Evolutionary conservation across 2,888 invertebrate species (phyloP), one percentile per base, ranked within the genome.

Genomic region (Andrena fulva): DNA sequence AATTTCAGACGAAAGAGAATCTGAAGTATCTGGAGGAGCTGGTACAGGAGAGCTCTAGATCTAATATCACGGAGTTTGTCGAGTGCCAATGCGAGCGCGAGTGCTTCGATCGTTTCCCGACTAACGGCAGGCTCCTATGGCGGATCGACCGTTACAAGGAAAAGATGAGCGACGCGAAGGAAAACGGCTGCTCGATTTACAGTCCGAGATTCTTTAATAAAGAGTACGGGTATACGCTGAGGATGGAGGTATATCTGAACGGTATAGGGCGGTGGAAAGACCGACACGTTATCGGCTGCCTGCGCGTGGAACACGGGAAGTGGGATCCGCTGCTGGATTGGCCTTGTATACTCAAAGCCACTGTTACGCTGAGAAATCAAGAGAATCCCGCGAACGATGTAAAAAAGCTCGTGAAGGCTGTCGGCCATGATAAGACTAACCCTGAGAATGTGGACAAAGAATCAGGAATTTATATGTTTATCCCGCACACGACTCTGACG

Each of bases 191-290:
- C 78, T 95, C 96, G 0, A 90, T 97, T 1, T 95, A 95, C 83
- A 97, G 97, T 89, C 96, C 96, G 0, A 94, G 96, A 82, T 97
- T 97, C 92, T 95, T 96, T 56, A 96, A 96, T 56, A 96, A 95
- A 89, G 96, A 96, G 81, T 97, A 96, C 87, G 97, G 97, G n/a
- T 97, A 97, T 92, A 96, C 96, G 2, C 91, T 97, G 27, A 95
- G 96, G 93, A 96, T 97, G 31, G 96, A 97, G 88, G 92, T 97
- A 1, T 95, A 96, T 91, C 92, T 97, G 33, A 97, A 97, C 92
- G 97, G 97, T 6, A 95, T 96, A 68, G 97, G 97, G 50, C 96
- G 96, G 82, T 97, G 97, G 97, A 96, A 95, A 90, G 97, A 96
- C 0, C 95, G 97, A 0, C 96, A 97, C 91, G 92, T 97, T 67